Evolutionary conservation across 2,113 vertebrate species (phyloP), one percentile per base, ranked within the genome.

Genomic region (Oreamnos americanus): DNA sequence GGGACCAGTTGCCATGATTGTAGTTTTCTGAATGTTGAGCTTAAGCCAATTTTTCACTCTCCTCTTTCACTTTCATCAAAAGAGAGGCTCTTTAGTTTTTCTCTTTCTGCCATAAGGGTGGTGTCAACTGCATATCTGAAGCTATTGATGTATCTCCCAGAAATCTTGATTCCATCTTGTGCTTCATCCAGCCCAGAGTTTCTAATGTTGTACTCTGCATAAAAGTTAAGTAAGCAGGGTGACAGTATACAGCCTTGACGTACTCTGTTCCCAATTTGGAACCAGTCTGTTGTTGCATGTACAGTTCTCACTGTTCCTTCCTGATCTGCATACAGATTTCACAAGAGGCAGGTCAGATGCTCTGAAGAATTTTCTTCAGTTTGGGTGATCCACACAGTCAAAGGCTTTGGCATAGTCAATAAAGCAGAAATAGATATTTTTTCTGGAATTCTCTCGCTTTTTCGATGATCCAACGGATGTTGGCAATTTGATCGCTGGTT

Each of bases 381-480:
- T 36, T 11, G 4, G 15, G 33, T 19, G 17, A 67, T 67, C 2
- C 64, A n/a, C 33, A 67, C 33, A 19, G 64, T 36, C 33, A 67
- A 36, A 36, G 64, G 17, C 33, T 67, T 36, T 67, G 33, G 64
- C 16, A 67, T 36, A 36, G 16, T 67, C 33, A 67, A 67, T 67
- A 67, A 67, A 36, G 64, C 64, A 36, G 64, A 67, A 67, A 36
- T 67, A 36, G 17, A 67, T 67, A 1, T 19, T 21, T 21, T 67
- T 67, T 67, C 17, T 36, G 2, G 16, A 67, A 67, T 8, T 36
- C 16, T n/a, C 8, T 67, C 36, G 33, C 64, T 67, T 67, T 67
- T 36, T 67, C 1, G 0, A 36, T 36, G 17, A 67, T 67, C 64
- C 64, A 67, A 1, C 1, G 1, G 33, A n/a, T 67, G 2, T n/a